Evolutionary conservation across 1,140 invertebrate species (phyloP).

Genomic region (Fragariocoptes setiger): DNA sequence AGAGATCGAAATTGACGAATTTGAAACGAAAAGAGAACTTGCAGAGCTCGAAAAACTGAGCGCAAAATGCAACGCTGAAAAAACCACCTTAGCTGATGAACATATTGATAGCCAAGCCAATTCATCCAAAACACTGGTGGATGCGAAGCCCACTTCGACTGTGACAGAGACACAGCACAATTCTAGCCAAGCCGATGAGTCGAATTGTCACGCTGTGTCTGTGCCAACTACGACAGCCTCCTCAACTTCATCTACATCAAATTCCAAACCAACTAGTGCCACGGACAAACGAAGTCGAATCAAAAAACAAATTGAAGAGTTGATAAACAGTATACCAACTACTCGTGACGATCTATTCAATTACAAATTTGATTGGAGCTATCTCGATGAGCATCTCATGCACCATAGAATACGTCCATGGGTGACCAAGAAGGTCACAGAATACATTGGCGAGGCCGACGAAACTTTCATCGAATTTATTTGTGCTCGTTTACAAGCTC

Average conservation of each 20-base stretch:
- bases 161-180: slow-evolving; percentile 30
- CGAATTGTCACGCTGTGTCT: slow-evolving; percentile 6
- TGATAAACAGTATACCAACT: slow-evolving; percentile 93
- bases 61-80: neutral
- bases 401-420: slow-evolving; percentile 86
- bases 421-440: slow-evolving; percentile 98
- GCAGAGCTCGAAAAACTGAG: slow-evolving; percentile 68
- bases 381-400: slow-evolving; percentile 56
- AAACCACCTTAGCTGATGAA: neutral
- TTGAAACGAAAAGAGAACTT: slow-evolving; percentile 57
- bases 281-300: too few relatives aligned
- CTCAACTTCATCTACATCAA: slow-evolving; percentile 2
- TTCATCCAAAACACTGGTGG: neutral
- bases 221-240: slow-evolving; percentile 2
- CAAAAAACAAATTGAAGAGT: slow-evolving; percentile 69
- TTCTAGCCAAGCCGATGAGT: slow-evolving; percentile 18
- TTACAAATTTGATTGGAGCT: slow-evolving; percentile 63
- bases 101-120: neutral
- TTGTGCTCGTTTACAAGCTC: slow-evolving; percentile 78
- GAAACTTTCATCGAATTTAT: slow-evolving; percentile 94
- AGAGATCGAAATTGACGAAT: slow-evolving; percentile 59
- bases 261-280: slow-evolving; percentile 7
- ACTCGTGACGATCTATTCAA: slow-evolving; percentile 79
- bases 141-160: neutral
- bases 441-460: slow-evolving; percentile 96